Base-by-base conservation (phyloP, 2,888 invertebrate genomes). In the Slavum lentiscoides region DNA sequence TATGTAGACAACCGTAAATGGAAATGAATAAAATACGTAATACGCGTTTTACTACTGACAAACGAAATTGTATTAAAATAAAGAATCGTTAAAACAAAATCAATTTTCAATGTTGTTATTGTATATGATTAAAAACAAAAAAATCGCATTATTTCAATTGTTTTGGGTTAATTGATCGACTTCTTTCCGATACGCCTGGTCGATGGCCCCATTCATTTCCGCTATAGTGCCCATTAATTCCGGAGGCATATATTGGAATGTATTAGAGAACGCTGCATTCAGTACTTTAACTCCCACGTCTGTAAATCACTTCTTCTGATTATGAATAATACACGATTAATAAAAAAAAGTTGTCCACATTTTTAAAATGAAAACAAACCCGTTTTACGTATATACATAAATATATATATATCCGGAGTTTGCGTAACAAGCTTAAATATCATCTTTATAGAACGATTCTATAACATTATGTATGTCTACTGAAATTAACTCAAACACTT, bases 241-340 rank as follows among this genome's bases (percentile, higher is more conserved):
- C 19, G 80, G 80, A 43, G 80, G 80, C 80, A 80, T 80, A 43
- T 70, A 72, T 64, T 80, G 80, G n/a, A 80, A 80, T 15, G 80
- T 80, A 66, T 80, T 80, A 39, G 70, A 64, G 66, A 80, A 80
- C n/a, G 80, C 80, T 13, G 70, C 55, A n/a, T 72, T 74, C 53
- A 81, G 15, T 61, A 68, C 70, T 55, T 66, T 61, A 68, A 74
- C 61, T 64, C 74, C 73, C 39, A 62, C 43, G 55, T 69, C 68
- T 73, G 70, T 64, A 80, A 80, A 80, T 72, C 11, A 68, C 59
- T 68, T 68, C 3, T 68, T 37, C 49, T 49, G 13, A 15, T 49
- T 13, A 49, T 13, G 15, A 49, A 49, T 13, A 49, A 49, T 49
- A 49, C 3, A 49, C 49, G 13, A 49, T 13, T 11, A 49, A 13